Evolutionary conservation across 2,113 vertebrate species (phyloP).

Genomic region (Lophius piscatorius): DNA sequence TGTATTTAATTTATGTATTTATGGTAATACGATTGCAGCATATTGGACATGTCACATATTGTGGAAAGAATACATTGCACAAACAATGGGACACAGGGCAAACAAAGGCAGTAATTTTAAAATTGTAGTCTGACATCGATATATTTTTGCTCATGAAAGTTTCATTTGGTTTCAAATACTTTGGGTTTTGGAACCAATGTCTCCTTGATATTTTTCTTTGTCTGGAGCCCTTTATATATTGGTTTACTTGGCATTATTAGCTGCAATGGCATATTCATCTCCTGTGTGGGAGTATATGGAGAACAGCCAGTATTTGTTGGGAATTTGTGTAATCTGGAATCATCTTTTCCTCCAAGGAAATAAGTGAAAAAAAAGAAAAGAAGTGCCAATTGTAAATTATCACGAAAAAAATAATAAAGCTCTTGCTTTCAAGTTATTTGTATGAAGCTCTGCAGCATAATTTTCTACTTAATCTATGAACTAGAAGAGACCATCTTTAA

Average conservation of each 20-base stretch:
- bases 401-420: conserved; percentile 15
- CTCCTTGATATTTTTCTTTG: no score
- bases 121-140: no score
- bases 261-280: conserved; percentile 21
- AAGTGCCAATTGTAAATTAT: conserved; percentile 38
- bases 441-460: background rate
- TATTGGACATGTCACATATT: no score
- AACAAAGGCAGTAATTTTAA: no score
- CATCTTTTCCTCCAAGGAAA: conserved; percentile 46
- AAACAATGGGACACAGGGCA: no score
- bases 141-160: no score
- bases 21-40: no score
- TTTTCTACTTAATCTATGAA: background rate
- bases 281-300: conserved; percentile 46
- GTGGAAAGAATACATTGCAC: no score
- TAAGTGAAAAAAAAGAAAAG: conserved; percentile 37
- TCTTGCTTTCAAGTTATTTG: conserved; percentile 16
- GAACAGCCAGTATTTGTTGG: conserved; percentile 30
- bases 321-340: conserved; percentile 59
- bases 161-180: no score
- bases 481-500: conserved; percentile 3
- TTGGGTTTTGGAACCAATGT: no score
- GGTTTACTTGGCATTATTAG: background rate
- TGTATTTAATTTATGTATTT: no score
- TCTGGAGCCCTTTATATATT: background rate